phyloP scores from a whole-genome alignment of 1,140 invertebrate genomes.

The Micrasema minimum region DNA sequence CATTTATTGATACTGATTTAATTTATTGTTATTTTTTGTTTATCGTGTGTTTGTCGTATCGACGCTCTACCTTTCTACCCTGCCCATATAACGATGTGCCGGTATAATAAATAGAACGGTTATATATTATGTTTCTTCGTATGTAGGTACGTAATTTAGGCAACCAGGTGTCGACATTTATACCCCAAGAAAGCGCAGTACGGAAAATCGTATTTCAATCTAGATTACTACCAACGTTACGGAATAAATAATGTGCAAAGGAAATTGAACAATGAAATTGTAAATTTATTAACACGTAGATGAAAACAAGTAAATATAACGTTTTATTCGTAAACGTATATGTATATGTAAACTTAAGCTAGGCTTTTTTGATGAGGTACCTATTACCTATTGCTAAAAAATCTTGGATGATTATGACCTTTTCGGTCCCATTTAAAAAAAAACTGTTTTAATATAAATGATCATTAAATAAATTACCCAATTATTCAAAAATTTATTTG shows the following conservation, averaged over 20 bases:
- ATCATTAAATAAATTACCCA: too few relatives aligned
- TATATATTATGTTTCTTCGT: too few relatives aligned
- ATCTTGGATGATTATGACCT: too few relatives aligned
- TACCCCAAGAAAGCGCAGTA: constrained; percentile 23
- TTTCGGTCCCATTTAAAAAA: too few relatives aligned
- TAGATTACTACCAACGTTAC: constrained; percentile 11
- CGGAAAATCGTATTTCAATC: constrained; percentile 27
- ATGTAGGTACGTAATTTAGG: background rate
- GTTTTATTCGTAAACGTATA: too few relatives aligned
- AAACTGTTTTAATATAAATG: too few relatives aligned
- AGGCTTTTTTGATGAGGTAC: too few relatives aligned
- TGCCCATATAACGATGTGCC: background rate
- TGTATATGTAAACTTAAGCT: too few relatives aligned
- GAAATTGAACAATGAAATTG: background rate
- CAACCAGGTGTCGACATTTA: constrained; percentile 34
- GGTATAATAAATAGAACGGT: too few relatives aligned
- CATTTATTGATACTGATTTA: constrained; percentile 5
- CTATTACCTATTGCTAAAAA: too few relatives aligned
- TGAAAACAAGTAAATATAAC: too few relatives aligned
- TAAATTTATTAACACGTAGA: background rate
- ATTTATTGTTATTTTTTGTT: constrained; percentile 13
- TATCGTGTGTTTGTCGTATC: constrained; percentile 3
- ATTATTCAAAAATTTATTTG: too few relatives aligned
- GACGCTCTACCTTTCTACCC: background rate
- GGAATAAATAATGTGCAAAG: background rate